Conservation (phyloP, 2,797 vertebrate species). For the Myotis pilosus region DNA sequence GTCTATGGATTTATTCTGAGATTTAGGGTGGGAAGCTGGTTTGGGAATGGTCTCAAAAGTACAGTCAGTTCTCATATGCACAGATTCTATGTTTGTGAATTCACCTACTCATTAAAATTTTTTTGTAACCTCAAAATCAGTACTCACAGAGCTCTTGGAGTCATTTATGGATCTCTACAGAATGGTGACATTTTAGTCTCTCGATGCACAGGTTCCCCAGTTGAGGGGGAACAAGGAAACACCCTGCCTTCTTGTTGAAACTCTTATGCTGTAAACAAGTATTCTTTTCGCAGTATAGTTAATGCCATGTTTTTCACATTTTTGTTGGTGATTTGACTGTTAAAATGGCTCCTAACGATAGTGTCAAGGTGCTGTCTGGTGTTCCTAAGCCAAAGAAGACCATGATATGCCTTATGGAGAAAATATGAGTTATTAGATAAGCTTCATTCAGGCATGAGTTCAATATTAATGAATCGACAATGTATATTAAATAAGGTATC, state of each 20-base stretch:
- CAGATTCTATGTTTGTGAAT: slow-evolving; percentile 33
- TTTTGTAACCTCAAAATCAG: slow-evolving; percentile 33
- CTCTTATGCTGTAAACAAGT: neutral
- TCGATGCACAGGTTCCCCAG: neutral
- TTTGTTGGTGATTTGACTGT: neutral
- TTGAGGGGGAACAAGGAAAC: neutral
- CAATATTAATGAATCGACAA: neutral
- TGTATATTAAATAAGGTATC: neutral
- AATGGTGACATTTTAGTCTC: neutral
- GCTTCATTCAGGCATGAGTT: neutral
- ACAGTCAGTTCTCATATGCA: neutral
- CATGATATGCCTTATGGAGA: neutral
- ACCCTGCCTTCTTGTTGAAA: neutral
- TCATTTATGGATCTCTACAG: neutral
- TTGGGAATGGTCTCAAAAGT: neutral
- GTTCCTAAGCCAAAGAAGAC: neutral
- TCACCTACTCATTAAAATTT: slow-evolving; percentile 20
- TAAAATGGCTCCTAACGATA: neutral
- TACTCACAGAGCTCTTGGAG: neutral
- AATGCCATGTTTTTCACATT: neutral
- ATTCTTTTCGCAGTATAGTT: neutral
- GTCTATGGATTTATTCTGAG: neutral
- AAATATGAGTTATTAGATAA: neutral
- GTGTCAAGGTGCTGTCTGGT: neutral
- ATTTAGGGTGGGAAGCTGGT: neutral